Evolutionary conservation across 2,797 vertebrate species (phyloP).

Genomic region (Scolopax bukidnonensis): DNA sequence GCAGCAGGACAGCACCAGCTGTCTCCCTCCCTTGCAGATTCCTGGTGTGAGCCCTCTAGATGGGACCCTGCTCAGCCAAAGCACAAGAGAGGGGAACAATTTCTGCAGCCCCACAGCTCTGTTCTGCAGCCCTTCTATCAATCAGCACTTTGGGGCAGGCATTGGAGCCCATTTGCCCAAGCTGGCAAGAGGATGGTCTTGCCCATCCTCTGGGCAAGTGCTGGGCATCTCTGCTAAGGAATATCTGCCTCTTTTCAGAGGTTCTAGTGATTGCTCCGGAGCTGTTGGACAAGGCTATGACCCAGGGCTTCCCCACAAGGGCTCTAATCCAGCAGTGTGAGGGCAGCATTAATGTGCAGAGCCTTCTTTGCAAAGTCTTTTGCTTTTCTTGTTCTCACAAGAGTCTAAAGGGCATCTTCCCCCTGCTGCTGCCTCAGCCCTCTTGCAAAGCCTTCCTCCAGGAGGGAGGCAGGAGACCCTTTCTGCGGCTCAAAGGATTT

Average conservation of each 20-base stretch:
- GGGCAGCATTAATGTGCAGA: background rate
- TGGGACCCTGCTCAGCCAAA: background rate
- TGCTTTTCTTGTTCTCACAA: background rate
- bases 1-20: background rate
- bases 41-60: background rate
- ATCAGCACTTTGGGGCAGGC: background rate
- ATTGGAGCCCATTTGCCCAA: background rate
- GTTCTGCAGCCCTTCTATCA: background rate
- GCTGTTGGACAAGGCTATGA: background rate
- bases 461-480: background rate
- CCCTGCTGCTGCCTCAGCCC: background rate
- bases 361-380: background rate
- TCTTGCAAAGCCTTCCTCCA: background rate
- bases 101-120: background rate
- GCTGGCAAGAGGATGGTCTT: background rate
- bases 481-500: background rate
- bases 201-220: too few relatives aligned
- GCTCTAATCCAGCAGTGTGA: background rate
- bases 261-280: background rate
- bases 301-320: background rate
- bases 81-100: background rate
- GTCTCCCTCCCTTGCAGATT: background rate
- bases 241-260: background rate
- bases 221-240: background rate
- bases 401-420: background rate